A percentile compares a stretch with the other conserved stretches of the same genome.
Evolutionary conservation across 1,140 invertebrate species (phyloP).

Genomic region (Charaxes varanes): DNA sequence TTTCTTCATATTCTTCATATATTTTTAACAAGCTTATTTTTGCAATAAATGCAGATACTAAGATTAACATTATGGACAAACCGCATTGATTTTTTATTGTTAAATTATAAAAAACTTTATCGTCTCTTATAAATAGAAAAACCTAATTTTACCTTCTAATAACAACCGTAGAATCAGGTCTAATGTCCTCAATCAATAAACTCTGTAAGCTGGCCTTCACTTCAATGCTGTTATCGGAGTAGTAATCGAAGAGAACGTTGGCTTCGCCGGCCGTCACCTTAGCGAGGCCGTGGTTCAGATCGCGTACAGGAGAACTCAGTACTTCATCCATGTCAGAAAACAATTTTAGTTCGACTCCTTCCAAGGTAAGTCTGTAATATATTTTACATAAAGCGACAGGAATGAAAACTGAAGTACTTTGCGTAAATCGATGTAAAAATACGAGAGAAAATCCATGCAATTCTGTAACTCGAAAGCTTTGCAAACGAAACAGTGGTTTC

Average conservation of each 20-base stretch:
- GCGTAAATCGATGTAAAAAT: too few relatives aligned
- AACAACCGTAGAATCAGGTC: conserved; percentile 77
- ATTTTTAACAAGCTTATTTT: too few relatives aligned
- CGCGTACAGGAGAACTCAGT: conserved; percentile 83
- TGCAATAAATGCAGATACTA: too few relatives aligned
- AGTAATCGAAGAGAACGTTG: conserved; percentile 77
- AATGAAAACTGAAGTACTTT: too few relatives aligned
- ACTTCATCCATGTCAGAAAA: conserved; percentile 85
- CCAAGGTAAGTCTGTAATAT: conserved; percentile 79
- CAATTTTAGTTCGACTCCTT: conserved; percentile 80
- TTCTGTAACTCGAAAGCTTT: too few relatives aligned
- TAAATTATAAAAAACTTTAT: not conserved
- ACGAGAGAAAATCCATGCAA: too few relatives aligned
- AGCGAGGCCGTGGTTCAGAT: conserved; percentile 82
- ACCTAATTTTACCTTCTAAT: conserved; percentile 82
- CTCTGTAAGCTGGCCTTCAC: conserved; percentile 83
- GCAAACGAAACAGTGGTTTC: too few relatives aligned
- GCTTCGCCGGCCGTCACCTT: conserved; percentile 83
- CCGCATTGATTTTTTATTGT: too few relatives aligned
- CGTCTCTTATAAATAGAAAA: conserved; percentile 5
- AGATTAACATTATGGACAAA: too few relatives aligned
- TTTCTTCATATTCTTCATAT: too few relatives aligned
- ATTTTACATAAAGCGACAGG: too few relatives aligned
- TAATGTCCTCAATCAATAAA: conserved; percentile 82
- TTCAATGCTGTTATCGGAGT: conserved; percentile 82